Evolutionary conservation across 2,797 vertebrate species (phyloP).

Genomic region (Pipistrellus nathusii): DNA sequence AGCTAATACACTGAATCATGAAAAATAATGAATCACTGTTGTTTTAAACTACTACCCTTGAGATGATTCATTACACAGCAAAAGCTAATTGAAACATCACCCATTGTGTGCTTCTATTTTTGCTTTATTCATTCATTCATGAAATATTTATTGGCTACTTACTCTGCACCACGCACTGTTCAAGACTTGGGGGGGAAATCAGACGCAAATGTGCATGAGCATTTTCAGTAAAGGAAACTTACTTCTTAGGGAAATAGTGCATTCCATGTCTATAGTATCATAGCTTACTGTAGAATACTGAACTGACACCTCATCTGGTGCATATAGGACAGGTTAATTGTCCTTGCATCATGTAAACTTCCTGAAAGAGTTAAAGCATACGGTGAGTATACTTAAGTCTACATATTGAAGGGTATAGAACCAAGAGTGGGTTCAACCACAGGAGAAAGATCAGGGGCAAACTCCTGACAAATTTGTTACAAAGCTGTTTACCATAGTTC

Average conservation of each 20-base stretch:
- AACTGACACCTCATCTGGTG: background rate
- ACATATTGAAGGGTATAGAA: background rate
- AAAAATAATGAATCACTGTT: conserved; percentile 51
- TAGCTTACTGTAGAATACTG: background rate
- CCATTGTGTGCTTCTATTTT: conserved; percentile 29
- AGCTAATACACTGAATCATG: conserved; percentile 15
- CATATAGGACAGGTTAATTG: background rate
- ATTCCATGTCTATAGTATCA: background rate
- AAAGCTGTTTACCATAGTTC: conserved; percentile 3
- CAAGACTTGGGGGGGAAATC: conserved; percentile 9
- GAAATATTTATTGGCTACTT: background rate
- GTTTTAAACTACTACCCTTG: conserved; percentile 25
- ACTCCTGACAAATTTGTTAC: conserved; percentile 15
- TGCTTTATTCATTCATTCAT: conserved; percentile 52
- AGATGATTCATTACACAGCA: conserved; percentile 30
- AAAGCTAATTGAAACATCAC: conserved; percentile 50
- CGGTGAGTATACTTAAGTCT: background rate
- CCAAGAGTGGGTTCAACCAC: background rate
- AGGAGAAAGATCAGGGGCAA: conserved; percentile 4
- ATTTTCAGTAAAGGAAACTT: conserved; percentile 43
- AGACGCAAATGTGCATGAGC: background rate
- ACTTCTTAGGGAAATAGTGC: background rate
- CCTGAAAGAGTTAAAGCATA: conserved; percentile 10
- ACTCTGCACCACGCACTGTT: background rate
- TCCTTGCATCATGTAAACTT: background rate